Evolutionary conservation across 2,888 invertebrate genomes (phyloP), one percentile per base, ranked within the genome.

Genomic region (Tinea semifulvella): DNA sequence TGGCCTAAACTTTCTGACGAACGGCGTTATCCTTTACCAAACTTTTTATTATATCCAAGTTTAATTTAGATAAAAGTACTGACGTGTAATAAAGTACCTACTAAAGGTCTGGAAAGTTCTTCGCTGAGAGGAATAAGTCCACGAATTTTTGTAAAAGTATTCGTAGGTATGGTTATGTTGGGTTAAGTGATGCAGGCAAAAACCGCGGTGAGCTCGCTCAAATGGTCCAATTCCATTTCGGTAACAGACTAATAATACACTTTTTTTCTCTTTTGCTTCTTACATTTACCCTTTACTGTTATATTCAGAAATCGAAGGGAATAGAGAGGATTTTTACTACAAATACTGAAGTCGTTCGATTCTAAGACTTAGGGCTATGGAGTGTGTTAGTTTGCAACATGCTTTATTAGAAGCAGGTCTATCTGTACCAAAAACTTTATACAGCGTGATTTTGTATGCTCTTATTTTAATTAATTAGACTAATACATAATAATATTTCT

Each of bases 181-280:
- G 26, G 71, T 69, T 72, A 73, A 75, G 70, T 66, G 71, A 63
- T 64, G 63, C 62, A 62, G 54, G 61, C 55, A 59, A 75, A 74
- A 71, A 76, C 67, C 75, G 67, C 72, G 73, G 66, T 69, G 77
- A 79, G 69, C 71, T 64, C 66, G 72, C 60, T 63, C 68, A 66
- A 79, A 79, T 76, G 80, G 75, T 77, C 76, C 77, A 77, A 77
- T 79, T 79, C 79, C 79, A 80, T 80, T 79, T 79, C 76, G 75
- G 75, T 77, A 73, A 77, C 69, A 77, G 77, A 77, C 80, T 80
- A 79, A 80, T 80, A 80, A 80, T 75, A 79, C 63, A 73, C 74
- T 77, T 73, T 73, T 75, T 77, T 74, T 72, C 72, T 72, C 73
- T 72, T 79, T 79, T 80, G 75, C 79, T 76, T 74, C 74, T 79